Evolutionary conservation across 2,113 vertebrate species (phyloP).

Genomic region (Parotia lawesii): DNA sequence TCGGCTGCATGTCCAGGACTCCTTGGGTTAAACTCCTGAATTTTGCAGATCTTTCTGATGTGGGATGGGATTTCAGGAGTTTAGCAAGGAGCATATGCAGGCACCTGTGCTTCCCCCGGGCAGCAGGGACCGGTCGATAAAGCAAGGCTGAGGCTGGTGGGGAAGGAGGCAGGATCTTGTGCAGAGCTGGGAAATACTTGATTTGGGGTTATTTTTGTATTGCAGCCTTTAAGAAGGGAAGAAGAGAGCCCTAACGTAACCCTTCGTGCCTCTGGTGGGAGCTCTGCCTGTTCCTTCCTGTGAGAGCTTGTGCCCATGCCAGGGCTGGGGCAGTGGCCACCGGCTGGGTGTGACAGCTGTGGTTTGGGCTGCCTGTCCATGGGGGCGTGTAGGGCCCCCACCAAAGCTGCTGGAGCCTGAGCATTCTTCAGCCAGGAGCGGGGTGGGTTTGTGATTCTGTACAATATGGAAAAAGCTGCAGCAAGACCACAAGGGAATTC

Average conservation of each 20-base stretch:
- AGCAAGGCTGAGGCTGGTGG: background rate
- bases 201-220: background rate
- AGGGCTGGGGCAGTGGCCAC: background rate
- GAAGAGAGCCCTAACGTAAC: background rate
- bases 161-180: background rate
- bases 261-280: background rate
- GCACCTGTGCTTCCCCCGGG: fast-evolving
- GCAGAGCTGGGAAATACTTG: background rate
- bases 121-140: fast-evolving
- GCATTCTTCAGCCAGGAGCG: background rate
- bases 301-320: fast-evolving
- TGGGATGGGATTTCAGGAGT: background rate
- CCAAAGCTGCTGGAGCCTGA: background rate
- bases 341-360: background rate
- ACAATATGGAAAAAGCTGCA: background rate
- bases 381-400: background rate
- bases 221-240: background rate
- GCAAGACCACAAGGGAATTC: background rate
- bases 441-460: background rate
- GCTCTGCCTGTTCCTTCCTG: background rate
- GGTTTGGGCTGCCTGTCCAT: background rate
- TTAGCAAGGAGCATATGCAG: fast-evolving
- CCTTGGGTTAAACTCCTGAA: background rate
- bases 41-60: background rate
- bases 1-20: fast-evolving